These are phyloP conservation scores for Chirona hameri DNA, from an alignment of 2,888 invertebrate genomes.

Conservation along the genomic window DNA sequence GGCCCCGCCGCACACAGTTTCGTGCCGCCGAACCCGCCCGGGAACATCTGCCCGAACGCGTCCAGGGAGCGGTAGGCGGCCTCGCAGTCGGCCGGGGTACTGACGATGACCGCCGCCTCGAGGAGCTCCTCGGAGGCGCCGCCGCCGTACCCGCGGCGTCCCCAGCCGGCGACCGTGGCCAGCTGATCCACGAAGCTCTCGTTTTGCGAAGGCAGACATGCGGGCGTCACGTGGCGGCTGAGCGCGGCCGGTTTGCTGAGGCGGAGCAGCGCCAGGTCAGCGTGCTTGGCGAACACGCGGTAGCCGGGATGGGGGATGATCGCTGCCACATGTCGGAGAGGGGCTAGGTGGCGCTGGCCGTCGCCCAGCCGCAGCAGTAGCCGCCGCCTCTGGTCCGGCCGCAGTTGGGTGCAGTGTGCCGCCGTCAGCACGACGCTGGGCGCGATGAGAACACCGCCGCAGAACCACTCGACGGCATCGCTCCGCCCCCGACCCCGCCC, in stretches of 20 bases:
- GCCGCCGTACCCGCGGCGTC: not conserved
- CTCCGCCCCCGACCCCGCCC: not conserved
- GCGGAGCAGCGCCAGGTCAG: not conserved
- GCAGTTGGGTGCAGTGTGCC: not conserved
- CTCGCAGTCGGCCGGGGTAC: not conserved
- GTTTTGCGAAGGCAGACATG: not conserved
- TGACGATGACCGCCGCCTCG: not conserved
- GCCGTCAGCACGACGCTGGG: not conserved
- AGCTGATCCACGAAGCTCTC: not conserved
- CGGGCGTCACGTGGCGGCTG: not conserved
- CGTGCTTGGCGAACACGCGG: not conserved
- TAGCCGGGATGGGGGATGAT: not conserved
- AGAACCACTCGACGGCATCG: not conserved
- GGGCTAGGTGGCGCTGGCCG: not conserved
- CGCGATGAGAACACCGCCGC: not conserved
- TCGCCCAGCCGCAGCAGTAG: not conserved
- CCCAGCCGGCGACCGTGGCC: not conserved
- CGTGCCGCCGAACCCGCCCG: slow-evolving; percentile 22
- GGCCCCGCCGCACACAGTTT: not conserved
- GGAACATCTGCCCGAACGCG: not conserved
- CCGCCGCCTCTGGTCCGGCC: not conserved
- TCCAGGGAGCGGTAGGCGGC: not conserved
- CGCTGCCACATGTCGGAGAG: not conserved
- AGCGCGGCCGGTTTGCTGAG: not conserved
- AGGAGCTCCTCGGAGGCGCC: not conserved